Evolutionary conservation across 1,140 invertebrate genomes (phyloP), one percentile per base, ranked within the genome.

Genomic region (Megathymus violae): DNA sequence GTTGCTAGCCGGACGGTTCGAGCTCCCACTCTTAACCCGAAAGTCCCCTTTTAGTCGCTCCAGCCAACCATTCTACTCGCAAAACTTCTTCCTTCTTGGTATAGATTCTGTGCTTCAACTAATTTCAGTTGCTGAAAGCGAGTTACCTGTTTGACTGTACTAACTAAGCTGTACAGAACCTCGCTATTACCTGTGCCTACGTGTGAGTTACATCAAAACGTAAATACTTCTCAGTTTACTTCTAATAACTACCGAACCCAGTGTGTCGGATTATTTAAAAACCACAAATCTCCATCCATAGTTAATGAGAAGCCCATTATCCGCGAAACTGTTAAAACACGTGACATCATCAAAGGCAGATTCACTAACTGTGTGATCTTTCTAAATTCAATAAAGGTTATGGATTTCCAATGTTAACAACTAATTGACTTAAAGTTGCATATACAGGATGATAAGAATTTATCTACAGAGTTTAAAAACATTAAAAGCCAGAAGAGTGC

Each of bases 381-480:
- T 48, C 13, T 48, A 31, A 31, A 48, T 4, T 31, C 22, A 3
- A 14, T 48, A 13, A 10, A 9, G 14, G 11, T 13, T 22, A 17
- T 22, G 17, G 11, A 46, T 25, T 46, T 46, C 3, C n/a, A 11
- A 3, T 19, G 11, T 25, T 17, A 46, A 46, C 44, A 46, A 19
- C 19, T 46, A 16, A 17, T 46, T 11, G 44, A 46, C 44, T 17
- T 46, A 16, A 64, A 64, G 22, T 59, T 64, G 38, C 27, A 52
- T 9, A 15, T 64, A 16, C 44, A 59, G 34, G 52, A 52, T n/a
- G 44, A 34, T 10, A 31, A 16, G 9, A 58, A 44, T 31, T 58
- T 64, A 64, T 64, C 58, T 43, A n/a, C 14, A 11, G 63, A 65
- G 17, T 65, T 59, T 25, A 58, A 56, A 16, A 17, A 43, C 11